A percentile compares a stretch with the other conserved stretches of the same genome.
Evolutionary conservation across 2,888 invertebrate genomes (phyloP).

Genomic region (Apodemia mormo): DNA sequence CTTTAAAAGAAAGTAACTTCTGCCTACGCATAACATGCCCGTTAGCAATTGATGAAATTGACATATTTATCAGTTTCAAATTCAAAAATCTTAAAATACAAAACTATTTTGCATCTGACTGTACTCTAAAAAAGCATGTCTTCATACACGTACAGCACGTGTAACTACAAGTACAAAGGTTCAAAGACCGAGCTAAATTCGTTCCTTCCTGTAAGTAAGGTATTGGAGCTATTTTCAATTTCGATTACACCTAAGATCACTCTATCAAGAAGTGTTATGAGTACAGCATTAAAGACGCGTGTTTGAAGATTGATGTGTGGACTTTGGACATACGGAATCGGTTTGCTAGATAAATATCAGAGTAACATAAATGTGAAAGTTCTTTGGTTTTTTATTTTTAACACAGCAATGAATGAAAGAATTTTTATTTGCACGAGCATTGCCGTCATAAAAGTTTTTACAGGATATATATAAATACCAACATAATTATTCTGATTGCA

Average conservation of each 20-base stretch:
- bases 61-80: not conserved
- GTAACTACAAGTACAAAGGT: conserved; percentile 48
- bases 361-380: not conserved
- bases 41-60: too few relatives aligned
- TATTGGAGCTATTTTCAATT: conserved; percentile 46
- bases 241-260: conserved; percentile 43
- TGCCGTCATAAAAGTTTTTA: too few relatives aligned
- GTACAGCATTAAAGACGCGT: conserved; percentile 27
- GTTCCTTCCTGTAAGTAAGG: conserved; percentile 57
- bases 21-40: too few relatives aligned
- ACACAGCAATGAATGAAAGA: too few relatives aligned
- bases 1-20: too few relatives aligned
- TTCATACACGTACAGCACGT: conserved; percentile 47
- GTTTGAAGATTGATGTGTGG: conserved; percentile 33
- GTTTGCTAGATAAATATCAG: conserved; percentile 7
- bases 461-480: too few relatives aligned
- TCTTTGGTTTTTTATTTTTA: not conserved
- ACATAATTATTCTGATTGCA: too few relatives aligned
- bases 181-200: conserved; percentile 68
- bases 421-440: too few relatives aligned
- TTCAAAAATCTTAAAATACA: not conserved
- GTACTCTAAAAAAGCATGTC: conserved; percentile 6
- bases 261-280: conserved; percentile 34
- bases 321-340: conserved; percentile 7
- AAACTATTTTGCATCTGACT: not conserved